phyloP scores from a whole-genome alignment of 2,113 vertebrate genomes.

The Osmerus mordax region DNA sequence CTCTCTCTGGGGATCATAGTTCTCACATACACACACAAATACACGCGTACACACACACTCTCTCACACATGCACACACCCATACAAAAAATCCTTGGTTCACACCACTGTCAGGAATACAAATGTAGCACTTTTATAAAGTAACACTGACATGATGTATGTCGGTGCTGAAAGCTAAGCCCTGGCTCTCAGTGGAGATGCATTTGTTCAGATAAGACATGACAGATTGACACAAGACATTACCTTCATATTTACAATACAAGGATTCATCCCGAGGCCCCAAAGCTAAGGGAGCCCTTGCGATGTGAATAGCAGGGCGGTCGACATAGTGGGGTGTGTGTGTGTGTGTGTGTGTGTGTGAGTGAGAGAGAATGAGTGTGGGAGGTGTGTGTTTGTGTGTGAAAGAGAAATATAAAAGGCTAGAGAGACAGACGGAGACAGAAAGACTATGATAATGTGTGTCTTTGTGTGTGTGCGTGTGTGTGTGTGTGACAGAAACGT shows the following conservation, averaged over 20 bases:
- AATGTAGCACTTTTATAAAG: constrained; percentile 47
- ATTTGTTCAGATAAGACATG: constrained; percentile 60
- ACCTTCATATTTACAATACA: constrained; percentile 51
- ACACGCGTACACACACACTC: constrained; percentile 1
- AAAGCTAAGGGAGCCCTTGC: background rate
- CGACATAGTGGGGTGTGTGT: constrained; percentile 19
- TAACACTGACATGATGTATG: constrained; percentile 64
- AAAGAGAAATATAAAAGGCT: too few species aligned
- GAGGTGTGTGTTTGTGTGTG: constrained; percentile 9
- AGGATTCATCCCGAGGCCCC: constrained; percentile 31
- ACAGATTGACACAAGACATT: constrained; percentile 56
- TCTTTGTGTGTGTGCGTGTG: background rate
- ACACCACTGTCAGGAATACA: constrained; percentile 48
- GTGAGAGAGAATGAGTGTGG: background rate
- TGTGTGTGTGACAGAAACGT: constrained; percentile 17
- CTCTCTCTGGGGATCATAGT: background rate
- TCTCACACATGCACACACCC: background rate
- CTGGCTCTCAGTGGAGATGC: constrained; percentile 44
- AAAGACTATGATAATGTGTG: too few species aligned
- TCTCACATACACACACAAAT: background rate
- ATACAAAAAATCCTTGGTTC: constrained; percentile 35
- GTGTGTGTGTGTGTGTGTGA: too few species aligned
- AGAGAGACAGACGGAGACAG: too few species aligned
- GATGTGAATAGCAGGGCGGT: background rate
- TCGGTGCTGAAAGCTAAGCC: constrained; percentile 48